Evolutionary conservation across 2,797 vertebrate species (phyloP), one percentile per base, ranked within the genome.

Genomic region (Babyrousa celebensis): DNA sequence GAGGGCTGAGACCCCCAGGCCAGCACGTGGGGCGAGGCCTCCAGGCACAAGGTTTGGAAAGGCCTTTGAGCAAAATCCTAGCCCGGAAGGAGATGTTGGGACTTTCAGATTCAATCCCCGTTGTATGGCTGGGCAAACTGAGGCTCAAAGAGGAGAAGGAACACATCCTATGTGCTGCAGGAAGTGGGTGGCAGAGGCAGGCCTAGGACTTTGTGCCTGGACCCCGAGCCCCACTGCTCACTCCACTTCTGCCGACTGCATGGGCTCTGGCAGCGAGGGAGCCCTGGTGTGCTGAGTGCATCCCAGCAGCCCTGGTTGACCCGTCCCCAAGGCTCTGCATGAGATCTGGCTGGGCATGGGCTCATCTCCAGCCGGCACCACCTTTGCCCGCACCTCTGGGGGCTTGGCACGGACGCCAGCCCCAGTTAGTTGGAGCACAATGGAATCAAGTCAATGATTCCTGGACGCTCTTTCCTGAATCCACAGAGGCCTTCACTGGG

Each of bases 371-470:
- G 40, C 72, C 63, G 10, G 15, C 0, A 3, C 56, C 80, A 92
- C 94, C 85, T 97, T 96, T 94, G 91, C 79, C 90, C 96, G 23
- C 18, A 43, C 67, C 91, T 48, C 88, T 79, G 6, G 77, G 80
- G 79, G 70, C 75, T 79, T 95, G 90, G 90, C 77, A 15, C 7
- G 3, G 60, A 70, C 67, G 12, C 21, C 12, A 68, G 36, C 21
- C 60, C 84, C 71, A 27, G 79, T 56, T 65, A 68, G 72, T 54
- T 82, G 62, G 18, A 48, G 68, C 85, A 85, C 85, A 70, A 52
- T n/a, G 56, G 48, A 91, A 65, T 52, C 63, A 58, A 48, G 86
- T 96, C 93, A 96, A 95, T 96, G 93, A 97, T 96, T 96, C 63
- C 92, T 20, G 68, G 63, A 79, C 36, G 4, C n/a, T 17, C 32